Evolutionary conservation across 2,797 vertebrate genomes (phyloP).

Genomic region (Yasuhikotakia modesta): DNA sequence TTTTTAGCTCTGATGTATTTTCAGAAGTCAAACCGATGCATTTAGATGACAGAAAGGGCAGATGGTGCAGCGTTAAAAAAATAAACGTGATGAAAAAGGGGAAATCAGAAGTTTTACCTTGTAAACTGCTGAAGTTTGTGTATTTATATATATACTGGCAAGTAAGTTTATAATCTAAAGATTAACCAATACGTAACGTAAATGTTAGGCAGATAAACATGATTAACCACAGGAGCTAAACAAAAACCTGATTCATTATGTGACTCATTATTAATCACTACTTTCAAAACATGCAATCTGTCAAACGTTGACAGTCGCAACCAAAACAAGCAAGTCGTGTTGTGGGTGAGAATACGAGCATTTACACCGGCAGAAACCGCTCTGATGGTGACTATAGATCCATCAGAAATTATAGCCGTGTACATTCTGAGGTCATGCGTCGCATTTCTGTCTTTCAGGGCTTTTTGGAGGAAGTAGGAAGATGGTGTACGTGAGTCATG

Average conservation of each 20-base stretch:
- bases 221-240: slow-evolving; percentile 76
- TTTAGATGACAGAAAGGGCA: slow-evolving; percentile 45
- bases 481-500: slow-evolving; percentile 79
- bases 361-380: slow-evolving; percentile 23
- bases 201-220: slow-evolving; percentile 52
- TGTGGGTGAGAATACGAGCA: slow-evolving; percentile 24
- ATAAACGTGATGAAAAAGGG: slow-evolving; percentile 19
- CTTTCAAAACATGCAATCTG: slow-evolving; percentile 55
- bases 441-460: slow-evolving; percentile 66
- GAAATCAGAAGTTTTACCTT: background rate
- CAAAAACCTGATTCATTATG: slow-evolving; percentile 77
- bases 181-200: slow-evolving; percentile 17
- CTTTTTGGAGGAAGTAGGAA: slow-evolving; percentile 71
- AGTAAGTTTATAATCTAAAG: background rate
- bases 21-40: slow-evolving; percentile 25
- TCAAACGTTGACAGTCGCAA: slow-evolving; percentile 51
- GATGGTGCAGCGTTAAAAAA: slow-evolving; percentile 42
- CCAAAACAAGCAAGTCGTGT: slow-evolving; percentile 43
- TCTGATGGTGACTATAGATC: slow-evolving; percentile 21
- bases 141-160: background rate
- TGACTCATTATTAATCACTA: slow-evolving; percentile 79
- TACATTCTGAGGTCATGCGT: slow-evolving; percentile 59
- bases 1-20: slow-evolving; percentile 60
- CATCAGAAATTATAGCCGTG: slow-evolving; percentile 33
- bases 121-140: background rate